Base-by-base conservation (phyloP, 2,797 vertebrate species). In the Geotrypetes seraphini region DNA sequence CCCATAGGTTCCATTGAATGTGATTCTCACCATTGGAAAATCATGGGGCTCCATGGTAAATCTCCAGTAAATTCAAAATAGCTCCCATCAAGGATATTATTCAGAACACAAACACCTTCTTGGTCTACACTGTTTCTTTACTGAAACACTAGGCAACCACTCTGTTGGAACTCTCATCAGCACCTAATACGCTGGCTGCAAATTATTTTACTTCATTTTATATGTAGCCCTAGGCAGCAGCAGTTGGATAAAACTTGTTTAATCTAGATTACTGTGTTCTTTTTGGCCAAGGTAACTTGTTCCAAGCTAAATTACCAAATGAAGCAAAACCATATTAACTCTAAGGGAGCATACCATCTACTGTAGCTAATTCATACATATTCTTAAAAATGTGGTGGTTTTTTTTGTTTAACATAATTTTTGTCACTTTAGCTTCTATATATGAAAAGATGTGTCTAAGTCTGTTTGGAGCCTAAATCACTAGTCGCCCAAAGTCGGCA, bases 41-140 rank as follows among this genome's bases (percentile, higher is more conserved):
- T 87, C 86, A 6, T 95, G 92, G 91, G 89, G 91, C 47, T 83
- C 83, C 66, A 87, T 95, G 89, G 75, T 62, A 51, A 89, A 86
- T 27, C 75, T 90, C 36, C 69, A 36, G 34, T 57, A 69, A 51
- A 44, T 43, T 40, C 54, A 45, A 57, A 49, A 39, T 31, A 20
- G 16, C 17, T 31, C 42, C 9, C 40, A 39, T 39, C 2, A 6
- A 42, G 49, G 48, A 38, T 47, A 38, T 48, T 57, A 40, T 52
- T 55, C 60, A 53, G 47, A 33, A 39, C 50, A 53, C 47, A 5
- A 28, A 41, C 36, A 59, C 49, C 53, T 50, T 55, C 46, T 55
- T 48, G 56, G 47, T 42, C 46, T 25, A 2, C 23, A 32, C 49
- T 36, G 52, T 53, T 56, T 64, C 55, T 53, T 56, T 22, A 0